Conservation (phyloP, 2,113 vertebrate genomes). For the Bettongia penicillata region DNA sequence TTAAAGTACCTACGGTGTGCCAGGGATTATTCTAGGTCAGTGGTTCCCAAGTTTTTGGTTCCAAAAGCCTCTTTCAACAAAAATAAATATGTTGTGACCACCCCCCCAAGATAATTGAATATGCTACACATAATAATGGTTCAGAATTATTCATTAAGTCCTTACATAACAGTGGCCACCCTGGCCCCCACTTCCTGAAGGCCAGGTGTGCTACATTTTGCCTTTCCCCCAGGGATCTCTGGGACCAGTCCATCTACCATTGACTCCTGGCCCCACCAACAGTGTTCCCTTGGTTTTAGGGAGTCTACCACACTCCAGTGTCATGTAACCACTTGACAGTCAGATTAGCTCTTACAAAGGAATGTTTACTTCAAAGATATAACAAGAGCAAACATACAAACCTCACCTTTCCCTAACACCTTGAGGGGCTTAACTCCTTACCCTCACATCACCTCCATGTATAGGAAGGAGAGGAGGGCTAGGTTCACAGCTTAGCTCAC, state of each 20-base stretch:
- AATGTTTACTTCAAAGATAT: neutral
- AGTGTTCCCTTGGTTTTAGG: neutral
- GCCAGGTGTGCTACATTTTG: neutral
- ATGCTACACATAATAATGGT: neutral
- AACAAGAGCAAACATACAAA: neutral
- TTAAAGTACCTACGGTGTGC: neutral
- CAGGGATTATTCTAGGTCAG: neutral
- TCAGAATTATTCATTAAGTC: neutral
- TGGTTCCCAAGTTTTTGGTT: neutral
- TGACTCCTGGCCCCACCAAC: neutral
- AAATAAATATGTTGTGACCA: neutral
- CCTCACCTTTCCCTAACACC: neutral
- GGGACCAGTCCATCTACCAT: neutral
- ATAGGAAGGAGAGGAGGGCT: neutral
- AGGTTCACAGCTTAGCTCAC: neutral
- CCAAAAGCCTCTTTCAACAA: neutral
- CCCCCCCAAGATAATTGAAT: too few relatives aligned
- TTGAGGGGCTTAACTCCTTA: neutral
- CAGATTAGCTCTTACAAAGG: neutral
- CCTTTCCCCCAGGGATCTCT: neutral
- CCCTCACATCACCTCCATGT: neutral
- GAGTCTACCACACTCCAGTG: neutral
- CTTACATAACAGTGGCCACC: neutral
- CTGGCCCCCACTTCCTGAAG: neutral
- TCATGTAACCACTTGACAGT: neutral